Evolutionary conservation across 2,888 invertebrate genomes (phyloP), one percentile per base, ranked within the genome.

Genomic region (Dioctria rufipes): DNA sequence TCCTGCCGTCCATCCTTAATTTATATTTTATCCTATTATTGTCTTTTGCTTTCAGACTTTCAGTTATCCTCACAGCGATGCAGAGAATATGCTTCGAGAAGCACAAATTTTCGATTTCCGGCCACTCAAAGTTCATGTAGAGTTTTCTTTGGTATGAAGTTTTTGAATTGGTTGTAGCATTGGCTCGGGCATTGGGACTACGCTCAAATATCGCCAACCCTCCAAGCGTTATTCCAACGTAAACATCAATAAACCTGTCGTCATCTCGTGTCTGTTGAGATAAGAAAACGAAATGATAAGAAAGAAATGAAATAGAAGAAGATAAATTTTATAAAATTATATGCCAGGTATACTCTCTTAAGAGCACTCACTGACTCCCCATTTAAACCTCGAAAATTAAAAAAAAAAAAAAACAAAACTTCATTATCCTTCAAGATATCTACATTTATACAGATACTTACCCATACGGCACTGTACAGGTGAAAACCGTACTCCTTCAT

Each of bases 401-500:
- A 5, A 13, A 13, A 8, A n/a, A n/a, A 5, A 37, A 37, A 63
- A 63, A 6, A 6, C 63, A 75, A n/a, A n/a, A 60, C 4, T 11
- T 39, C 5, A 13, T 25, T 25, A 25, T 2, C 25, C 25, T 25
- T 25, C 25, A 25, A 25, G 25, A 25, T 25, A 25, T 25, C 25
- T 25, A 25, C 13, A 49, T 5, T 25, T 25, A 43, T 46, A 42
- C 40, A 9, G 69, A 67, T 8, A 81, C 86, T 88, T 87, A 90
- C 90, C 92, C 92, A 93, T 84, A 92, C 90, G 1, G 94, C 94
- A 58, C 94, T 93, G 85, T 94, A 94, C 86, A 94, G 94, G 89
- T 95, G 94, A 3, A 93, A 92, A 0, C 94, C 94, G 86, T 95
- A 94, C 87, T 94, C 94, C 9, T 93, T 90, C 82, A 94, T 91